Conservation (phyloP, 37 sponge, comb jelly and placozoan species). For the Sycon ciliatum region DNA sequence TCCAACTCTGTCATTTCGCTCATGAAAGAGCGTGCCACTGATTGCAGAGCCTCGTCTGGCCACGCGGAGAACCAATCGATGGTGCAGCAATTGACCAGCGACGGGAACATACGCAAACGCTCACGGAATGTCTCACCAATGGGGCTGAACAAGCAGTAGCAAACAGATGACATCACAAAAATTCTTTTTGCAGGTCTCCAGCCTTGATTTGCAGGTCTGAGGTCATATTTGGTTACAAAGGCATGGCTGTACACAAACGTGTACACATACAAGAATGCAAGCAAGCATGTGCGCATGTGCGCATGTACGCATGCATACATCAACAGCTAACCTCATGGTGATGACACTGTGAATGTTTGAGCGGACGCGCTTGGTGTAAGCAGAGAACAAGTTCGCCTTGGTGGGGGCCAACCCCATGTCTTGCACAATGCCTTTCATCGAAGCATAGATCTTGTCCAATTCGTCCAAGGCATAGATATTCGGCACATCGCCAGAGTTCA, state of each 20-base stretch:
- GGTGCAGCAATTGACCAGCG: conserved; percentile 93
- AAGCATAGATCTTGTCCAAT: conserved; percentile 69
- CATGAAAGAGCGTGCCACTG: conserved; percentile 78
- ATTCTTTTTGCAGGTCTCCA: too few relatives aligned
- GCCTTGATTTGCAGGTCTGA: too few relatives aligned
- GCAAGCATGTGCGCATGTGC: neutral
- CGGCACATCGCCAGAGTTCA: conserved; percentile 97
- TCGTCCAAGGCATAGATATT: conserved; percentile 92
- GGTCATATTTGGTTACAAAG: neutral
- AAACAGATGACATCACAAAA: too few relatives aligned
- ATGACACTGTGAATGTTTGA: conserved; percentile 90
- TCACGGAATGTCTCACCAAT: conserved; percentile 93
- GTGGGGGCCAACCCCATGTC: conserved; percentile 89
- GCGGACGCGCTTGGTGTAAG: conserved; percentile 85
- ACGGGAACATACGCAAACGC: conserved; percentile 86
- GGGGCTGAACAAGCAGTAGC: conserved; percentile 45
- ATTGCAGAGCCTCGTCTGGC: conserved; percentile 90
- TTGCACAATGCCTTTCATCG: conserved; percentile 81
- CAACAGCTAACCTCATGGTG: conserved; percentile 72
- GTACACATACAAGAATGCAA: neutral
- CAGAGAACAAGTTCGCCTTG: conserved; percentile 90
- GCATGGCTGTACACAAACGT: neutral
- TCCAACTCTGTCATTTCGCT: conserved; percentile 77
- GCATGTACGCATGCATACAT: conserved; percentile 17
- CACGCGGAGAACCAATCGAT: conserved; percentile 99